Evolutionary conservation across 2,888 invertebrate genomes (phyloP).

Genomic region (Amblyjoppa fuscipennis): DNA sequence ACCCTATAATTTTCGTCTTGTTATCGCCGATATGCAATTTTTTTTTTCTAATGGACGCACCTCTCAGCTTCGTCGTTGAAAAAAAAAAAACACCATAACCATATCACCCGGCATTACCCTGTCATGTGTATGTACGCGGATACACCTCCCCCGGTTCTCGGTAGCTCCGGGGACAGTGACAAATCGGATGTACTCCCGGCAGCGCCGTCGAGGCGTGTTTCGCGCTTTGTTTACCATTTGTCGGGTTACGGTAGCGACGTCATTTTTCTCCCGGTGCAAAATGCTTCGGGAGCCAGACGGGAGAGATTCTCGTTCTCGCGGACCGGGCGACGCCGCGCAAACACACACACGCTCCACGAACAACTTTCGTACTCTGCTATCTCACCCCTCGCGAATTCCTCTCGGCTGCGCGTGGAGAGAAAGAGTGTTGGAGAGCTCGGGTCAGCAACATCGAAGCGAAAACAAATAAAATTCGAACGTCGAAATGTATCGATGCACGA

Average conservation of each 20-base stretch:
- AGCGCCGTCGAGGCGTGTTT: constrained; percentile 77
- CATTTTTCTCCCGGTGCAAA: constrained; percentile 70
- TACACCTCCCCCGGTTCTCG: constrained; percentile 51
- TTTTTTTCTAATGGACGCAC: background rate
- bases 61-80: too few species aligned
- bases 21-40: too few species aligned
- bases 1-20: too few species aligned
- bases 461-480: constrained; percentile 52
- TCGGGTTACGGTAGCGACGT: constrained; percentile 79
- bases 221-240: constrained; percentile 81
- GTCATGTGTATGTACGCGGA: constrained; percentile 16
- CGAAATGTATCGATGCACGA: constrained; percentile 64
- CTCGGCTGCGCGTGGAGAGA: background rate
- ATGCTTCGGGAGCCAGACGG: constrained; percentile 47
- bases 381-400: constrained; percentile 62
- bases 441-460: constrained; percentile 56
- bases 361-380: constrained; percentile 58
- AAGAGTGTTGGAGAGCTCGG: constrained; percentile 7
- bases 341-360: constrained; percentile 41
- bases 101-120: constrained; percentile 1
- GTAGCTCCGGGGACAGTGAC: constrained; percentile 70
- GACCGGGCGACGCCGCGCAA: constrained; percentile 47
- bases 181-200: constrained; percentile 72
- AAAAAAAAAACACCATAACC: background rate
- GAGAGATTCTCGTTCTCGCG: constrained; percentile 57